phyloP scores from a whole-genome alignment of 2,888 invertebrate genomes.

The Caenorhabditis angaria region DNA sequence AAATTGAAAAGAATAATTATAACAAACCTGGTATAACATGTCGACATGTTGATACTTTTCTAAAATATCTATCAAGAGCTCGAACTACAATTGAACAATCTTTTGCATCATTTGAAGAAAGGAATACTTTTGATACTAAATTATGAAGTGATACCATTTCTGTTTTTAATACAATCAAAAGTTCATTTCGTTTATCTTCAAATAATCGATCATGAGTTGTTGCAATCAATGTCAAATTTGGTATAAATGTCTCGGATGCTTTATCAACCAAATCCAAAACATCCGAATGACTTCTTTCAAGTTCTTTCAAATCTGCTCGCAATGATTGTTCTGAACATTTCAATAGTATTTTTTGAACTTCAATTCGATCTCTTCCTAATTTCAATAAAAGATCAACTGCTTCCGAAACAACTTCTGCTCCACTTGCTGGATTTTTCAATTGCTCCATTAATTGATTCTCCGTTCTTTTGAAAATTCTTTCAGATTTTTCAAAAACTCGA shows the following conservation, averaged over 20 bases:
- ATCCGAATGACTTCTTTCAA: conserved; percentile 46
- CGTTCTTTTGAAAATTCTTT: conserved; percentile 36
- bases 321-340: conserved; percentile 35
- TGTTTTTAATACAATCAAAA: conserved; percentile 28
- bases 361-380: conserved; percentile 34
- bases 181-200: conserved; percentile 26
- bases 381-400: conserved; percentile 44
- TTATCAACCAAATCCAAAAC: conserved; percentile 70
- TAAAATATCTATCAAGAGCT: conserved; percentile 70
- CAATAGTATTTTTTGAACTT: conserved; percentile 42
- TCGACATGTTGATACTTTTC: conserved; percentile 60
- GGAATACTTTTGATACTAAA: conserved; percentile 42
- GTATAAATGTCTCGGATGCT: conserved; percentile 67
- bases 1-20: not conserved
- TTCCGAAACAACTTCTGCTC: conserved; percentile 41
- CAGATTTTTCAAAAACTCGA: conserved; percentile 34
- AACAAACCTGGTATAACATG: conserved; percentile 44
- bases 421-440: conserved; percentile 35
- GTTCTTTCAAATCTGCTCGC: conserved; percentile 32
- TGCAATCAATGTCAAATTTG: conserved; percentile 66
- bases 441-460: conserved; percentile 40
- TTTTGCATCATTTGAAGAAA: conserved; percentile 54
- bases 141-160: conserved; percentile 43
- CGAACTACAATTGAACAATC: conserved; percentile 68
- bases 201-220: conserved; percentile 58